Conservation (phyloP, 2,888 invertebrate genomes). For the Nephrotoma appendiculata region DNA sequence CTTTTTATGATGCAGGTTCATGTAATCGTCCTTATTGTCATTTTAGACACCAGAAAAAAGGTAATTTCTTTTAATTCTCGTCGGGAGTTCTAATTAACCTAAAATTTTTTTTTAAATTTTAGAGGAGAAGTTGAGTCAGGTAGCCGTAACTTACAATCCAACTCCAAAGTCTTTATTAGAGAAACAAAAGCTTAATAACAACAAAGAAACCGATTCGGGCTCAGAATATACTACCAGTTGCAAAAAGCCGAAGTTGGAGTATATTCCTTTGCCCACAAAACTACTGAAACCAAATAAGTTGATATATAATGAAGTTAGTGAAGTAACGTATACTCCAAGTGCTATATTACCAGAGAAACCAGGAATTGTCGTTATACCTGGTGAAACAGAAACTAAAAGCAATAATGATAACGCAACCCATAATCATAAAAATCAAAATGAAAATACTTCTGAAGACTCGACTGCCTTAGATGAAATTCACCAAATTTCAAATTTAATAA, state of each 20-base stretch:
- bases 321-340: slow-evolving; percentile 24
- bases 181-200: background rate
- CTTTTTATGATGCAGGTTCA: slow-evolving; percentile 62
- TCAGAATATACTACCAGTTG: slow-evolving; percentile 10
- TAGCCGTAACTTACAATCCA: slow-evolving; percentile 24
- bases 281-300: slow-evolving; percentile 25
- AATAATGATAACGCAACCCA: background rate
- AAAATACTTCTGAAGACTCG: background rate
- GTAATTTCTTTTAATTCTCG: slow-evolving; percentile 22
- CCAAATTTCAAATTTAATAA: background rate
- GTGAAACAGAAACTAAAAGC: background rate
- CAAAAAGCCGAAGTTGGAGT: slow-evolving; percentile 27
- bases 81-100: background rate
- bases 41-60: slow-evolving; percentile 71
- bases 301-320: background rate
- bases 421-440: background rate
- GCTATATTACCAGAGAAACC: background rate
- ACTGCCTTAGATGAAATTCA: background rate
- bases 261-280: slow-evolving; percentile 25
- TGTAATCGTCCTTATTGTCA: slow-evolving; percentile 89
- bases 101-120: slow-evolving; percentile 14
- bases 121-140: slow-evolving; percentile 16
- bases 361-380: background rate
- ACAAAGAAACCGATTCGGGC: slow-evolving; percentile 13
- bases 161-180: slow-evolving; percentile 21